phyloP scores from a whole-genome alignment of 2,113 vertebrate genomes.

The Callipepla squamata region DNA sequence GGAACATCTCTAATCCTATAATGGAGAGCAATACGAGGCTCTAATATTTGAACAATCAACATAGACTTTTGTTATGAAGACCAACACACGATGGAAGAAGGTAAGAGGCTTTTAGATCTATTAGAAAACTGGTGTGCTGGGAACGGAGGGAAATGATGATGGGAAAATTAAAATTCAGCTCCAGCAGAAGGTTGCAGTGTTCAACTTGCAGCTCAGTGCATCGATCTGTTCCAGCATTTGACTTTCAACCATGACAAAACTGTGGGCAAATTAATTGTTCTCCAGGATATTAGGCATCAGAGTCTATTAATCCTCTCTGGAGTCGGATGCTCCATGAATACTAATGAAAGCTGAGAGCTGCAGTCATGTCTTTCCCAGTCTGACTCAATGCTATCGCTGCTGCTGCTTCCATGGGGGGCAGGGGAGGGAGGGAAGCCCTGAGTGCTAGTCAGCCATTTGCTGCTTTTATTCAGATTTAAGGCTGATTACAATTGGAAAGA shows the following conservation, averaged over 20 bases:
- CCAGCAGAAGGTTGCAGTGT: slow-evolving; percentile 91
- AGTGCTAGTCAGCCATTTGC: slow-evolving; percentile 49
- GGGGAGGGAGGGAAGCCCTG: slow-evolving; percentile 14
- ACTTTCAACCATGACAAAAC: slow-evolving; percentile 99
- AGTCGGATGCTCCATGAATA: slow-evolving; percentile 92
- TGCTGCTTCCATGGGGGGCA: slow-evolving; percentile 41
- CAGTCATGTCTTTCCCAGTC: slow-evolving; percentile 78
- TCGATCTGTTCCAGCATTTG: slow-evolving; percentile 99
- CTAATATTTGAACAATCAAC: slow-evolving; percentile 59
- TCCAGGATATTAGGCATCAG: slow-evolving; percentile 99
- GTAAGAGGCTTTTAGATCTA: slow-evolving; percentile 79
- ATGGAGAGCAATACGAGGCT: slow-evolving; percentile 52
- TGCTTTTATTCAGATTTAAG: slow-evolving; percentile 62
- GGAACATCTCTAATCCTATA: slow-evolving; percentile 47
- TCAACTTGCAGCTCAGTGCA: slow-evolving; percentile 90
- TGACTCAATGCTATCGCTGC: slow-evolving; percentile 47
- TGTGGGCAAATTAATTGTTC: slow-evolving; percentile 99
- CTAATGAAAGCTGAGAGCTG: slow-evolving; percentile 89
- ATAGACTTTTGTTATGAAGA: slow-evolving; percentile 65
- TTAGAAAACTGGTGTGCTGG: slow-evolving; percentile 82
- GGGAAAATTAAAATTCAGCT: slow-evolving; percentile 97
- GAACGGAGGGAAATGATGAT: slow-evolving; percentile 86
- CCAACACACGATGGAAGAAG: slow-evolving; percentile 60
- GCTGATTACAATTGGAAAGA: slow-evolving; percentile 67
- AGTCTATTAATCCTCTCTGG: slow-evolving; percentile 99